Base-by-base conservation (phyloP, 2,797 vertebrate genomes). In the Alcedo atthis region DNA sequence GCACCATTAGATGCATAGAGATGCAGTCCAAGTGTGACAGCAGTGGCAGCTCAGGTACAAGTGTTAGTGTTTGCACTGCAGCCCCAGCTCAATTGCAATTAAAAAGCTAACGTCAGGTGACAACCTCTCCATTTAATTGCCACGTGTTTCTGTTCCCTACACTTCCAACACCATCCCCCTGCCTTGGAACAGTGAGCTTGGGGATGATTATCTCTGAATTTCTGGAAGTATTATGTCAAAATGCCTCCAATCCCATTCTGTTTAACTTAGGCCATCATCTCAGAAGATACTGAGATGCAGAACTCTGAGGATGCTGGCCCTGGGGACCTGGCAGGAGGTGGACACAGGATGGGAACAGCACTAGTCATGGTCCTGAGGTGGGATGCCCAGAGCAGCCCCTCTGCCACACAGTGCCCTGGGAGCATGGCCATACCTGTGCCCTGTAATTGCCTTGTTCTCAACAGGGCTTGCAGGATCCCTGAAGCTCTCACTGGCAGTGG, bases 1-100 rank as follows among this genome's bases (percentile, higher is more conserved):
- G 79, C 89, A 70, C 67, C 66, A 85, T 87, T 94, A 94, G 93
- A 87, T 59, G 64, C 33, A 4, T 81, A 83, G 63, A 76, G 95
- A 85, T 78, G 76, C 54, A 87, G 24, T 68, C 69, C 63, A 87
- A 93, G 87, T 69, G 46, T 90, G 93, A 89, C 85, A 85, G 62
- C 66, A 94, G 92, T 87, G 51, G 68, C 48, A 94, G 79, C 28
- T 69, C 78, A 91, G 78, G 75, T 86, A 63, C 69, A 87, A 90
- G 46, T 69, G 81, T 80, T 89, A 64, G 62, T 92, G 76, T 58
- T 94, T 63, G 58, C 30, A 15, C 75, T 89, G 89, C 85, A 94
- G 90, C 46, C 30, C 64, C 58, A 64, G 54, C 53, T 81, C 70
- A 62, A 53, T 73, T 82, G 68, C 66, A 95, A 84, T 93, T 95